These are phyloP conservation scores for Oppia nitens DNA, from an alignment of 1,140 invertebrate genomes.

Conservation along the genomic window DNA sequence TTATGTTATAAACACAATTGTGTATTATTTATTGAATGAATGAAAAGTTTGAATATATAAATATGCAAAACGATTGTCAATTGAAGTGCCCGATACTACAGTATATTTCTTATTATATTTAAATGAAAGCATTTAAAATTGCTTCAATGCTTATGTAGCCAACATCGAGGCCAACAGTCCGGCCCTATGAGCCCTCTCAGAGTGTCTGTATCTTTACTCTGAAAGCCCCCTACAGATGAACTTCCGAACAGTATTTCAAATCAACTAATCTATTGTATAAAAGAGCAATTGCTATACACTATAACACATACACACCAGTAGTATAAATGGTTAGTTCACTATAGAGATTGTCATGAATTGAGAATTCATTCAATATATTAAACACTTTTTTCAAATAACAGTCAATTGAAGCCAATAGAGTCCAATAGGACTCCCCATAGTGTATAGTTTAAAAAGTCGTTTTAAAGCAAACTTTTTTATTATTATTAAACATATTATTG, in stretches of 20 bases:
- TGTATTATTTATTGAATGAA: too few relatives aligned
- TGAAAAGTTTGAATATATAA: neutral
- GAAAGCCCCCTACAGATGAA: neutral
- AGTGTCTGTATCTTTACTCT: neutral
- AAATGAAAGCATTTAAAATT: neutral
- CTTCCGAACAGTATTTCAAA: neutral
- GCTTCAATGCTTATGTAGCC: neutral
- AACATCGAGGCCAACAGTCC: neutral
- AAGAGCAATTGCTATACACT: neutral
- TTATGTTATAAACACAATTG: too few relatives aligned
- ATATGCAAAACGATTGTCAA: neutral
- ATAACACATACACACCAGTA: too few relatives aligned
- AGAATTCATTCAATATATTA: neutral
- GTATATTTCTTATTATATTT: neutral
- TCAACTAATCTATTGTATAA: neutral
- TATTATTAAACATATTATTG: neutral
- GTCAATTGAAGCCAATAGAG: too few relatives aligned
- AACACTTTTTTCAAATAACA: neutral
- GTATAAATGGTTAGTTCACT: too few relatives aligned
- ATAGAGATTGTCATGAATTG: neutral
- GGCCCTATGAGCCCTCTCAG: neutral
- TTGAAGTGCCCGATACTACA: neutral
- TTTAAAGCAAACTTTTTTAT: neutral
- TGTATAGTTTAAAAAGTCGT: neutral
- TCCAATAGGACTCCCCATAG: neutral